These are phyloP conservation scores for Cyanoliseus patagonus DNA, from an alignment of 2,113 vertebrate genomes.

Conservation along the genomic window DNA sequence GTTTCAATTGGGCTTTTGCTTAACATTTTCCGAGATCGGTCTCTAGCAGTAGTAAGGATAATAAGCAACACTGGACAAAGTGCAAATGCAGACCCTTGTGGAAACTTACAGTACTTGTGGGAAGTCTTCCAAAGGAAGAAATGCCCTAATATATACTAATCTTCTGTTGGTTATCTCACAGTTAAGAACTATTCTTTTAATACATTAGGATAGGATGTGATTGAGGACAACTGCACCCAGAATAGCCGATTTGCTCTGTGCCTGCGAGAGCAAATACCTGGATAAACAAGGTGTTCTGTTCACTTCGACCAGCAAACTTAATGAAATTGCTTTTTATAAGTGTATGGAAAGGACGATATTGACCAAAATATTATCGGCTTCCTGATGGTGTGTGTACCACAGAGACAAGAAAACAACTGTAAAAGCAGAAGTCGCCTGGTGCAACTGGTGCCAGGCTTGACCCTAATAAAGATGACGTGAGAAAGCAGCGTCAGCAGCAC, in stretches of 20 bases:
- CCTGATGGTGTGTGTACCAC: background rate
- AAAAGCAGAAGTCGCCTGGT: background rate
- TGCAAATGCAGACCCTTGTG: background rate
- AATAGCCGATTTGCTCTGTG: background rate
- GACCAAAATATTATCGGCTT: background rate
- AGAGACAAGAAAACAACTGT: background rate
- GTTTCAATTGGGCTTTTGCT: conserved; percentile 17
- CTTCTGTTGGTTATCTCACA: background rate
- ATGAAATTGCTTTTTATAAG: background rate
- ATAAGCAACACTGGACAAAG: background rate
- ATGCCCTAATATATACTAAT: background rate
- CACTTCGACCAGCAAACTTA: background rate
- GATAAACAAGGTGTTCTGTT: background rate
- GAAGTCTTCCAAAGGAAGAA: background rate
- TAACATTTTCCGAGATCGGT: background rate
- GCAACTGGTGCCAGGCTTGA: background rate
- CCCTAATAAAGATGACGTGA: fast-evolving
- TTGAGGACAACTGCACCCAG: background rate
- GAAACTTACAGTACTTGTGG: background rate
- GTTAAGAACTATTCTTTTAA: background rate
- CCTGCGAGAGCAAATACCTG: background rate
- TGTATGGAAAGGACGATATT: fast-evolving
- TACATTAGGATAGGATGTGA: background rate
- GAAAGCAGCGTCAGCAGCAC: too few relatives aligned
- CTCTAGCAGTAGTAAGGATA: background rate